Evolutionary conservation across 2,113 vertebrate genomes (phyloP).

Genomic region (Cololabis saira): DNA sequence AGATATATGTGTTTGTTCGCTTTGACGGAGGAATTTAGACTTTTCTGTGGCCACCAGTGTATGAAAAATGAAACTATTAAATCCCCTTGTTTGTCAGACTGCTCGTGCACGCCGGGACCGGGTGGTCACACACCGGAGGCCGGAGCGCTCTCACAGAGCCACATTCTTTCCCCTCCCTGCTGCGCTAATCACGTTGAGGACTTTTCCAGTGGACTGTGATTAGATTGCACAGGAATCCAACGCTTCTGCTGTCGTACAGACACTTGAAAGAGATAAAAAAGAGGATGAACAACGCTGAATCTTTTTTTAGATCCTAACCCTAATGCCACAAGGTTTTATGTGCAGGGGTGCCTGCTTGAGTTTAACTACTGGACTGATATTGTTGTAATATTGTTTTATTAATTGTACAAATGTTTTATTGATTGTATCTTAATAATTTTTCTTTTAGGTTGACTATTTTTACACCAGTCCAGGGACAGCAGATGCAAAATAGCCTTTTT

Average conservation of each 20-base stretch:
- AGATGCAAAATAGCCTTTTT: no score
- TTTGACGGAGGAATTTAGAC: neutral
- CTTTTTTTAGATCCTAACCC: neutral
- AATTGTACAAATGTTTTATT: no score
- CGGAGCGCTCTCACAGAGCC: slow-evolving; percentile 12
- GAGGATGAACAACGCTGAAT: slow-evolving; percentile 6
- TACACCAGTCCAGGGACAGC: no score
- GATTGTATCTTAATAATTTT: no score
- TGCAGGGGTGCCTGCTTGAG: neutral
- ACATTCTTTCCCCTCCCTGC: slow-evolving; percentile 64
- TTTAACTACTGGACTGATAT: neutral
- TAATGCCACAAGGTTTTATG: neutral
- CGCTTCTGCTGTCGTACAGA: slow-evolving; percentile 21
- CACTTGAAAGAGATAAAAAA: slow-evolving; percentile 17
- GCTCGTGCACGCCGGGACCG: neutral
- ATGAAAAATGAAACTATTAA: slow-evolving; percentile 1
- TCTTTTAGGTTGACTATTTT: no score
- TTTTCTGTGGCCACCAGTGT: neutral
- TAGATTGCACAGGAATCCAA: slow-evolving; percentile 62
- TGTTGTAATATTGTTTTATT: no score
- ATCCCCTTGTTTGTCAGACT: slow-evolving; percentile 6
- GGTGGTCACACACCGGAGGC: slow-evolving; percentile 15
- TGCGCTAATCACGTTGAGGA: slow-evolving; percentile 58
- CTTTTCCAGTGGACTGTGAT: slow-evolving; percentile 59
- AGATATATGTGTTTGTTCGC: neutral